Evolutionary conservation across 2,113 vertebrate genomes (phyloP).

Genomic region (Ptilonorhynchus violaceus): DNA sequence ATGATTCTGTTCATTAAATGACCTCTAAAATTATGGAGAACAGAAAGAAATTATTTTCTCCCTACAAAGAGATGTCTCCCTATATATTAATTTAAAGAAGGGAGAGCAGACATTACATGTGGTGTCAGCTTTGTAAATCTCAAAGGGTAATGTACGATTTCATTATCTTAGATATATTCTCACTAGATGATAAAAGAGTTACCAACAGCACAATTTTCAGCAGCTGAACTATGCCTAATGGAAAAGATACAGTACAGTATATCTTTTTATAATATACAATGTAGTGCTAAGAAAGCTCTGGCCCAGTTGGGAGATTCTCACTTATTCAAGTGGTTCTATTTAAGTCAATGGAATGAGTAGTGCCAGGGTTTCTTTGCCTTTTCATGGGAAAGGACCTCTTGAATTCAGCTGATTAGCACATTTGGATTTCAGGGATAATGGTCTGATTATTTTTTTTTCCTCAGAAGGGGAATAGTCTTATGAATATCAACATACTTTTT

Average conservation of each 20-base stretch:
- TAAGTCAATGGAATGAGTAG: neutral
- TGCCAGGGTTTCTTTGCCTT: neutral
- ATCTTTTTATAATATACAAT: conserved; percentile 39
- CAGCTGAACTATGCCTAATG: neutral
- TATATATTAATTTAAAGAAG: conserved; percentile 28
- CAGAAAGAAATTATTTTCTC: neutral
- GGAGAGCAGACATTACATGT: neutral
- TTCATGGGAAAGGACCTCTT: neutral
- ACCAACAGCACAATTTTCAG: neutral
- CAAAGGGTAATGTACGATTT: neutral
- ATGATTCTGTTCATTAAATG: conserved; percentile 18
- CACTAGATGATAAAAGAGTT: conserved; percentile 22
- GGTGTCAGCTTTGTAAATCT: conserved; percentile 4
- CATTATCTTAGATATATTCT: conserved; percentile 9
- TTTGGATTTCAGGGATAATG: conserved; percentile 35
- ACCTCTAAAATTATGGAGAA: conserved; percentile 27
- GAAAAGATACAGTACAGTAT: neutral
- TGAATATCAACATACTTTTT: conserved; percentile 28
- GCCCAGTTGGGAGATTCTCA: neutral
- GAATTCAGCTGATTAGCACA: conserved; percentile 38
- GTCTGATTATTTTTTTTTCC: conserved; percentile 22
- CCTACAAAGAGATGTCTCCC: neutral
- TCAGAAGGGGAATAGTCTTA: conserved; percentile 3
- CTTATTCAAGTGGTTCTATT: conserved; percentile 22
- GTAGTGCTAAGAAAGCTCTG: neutral